These are phyloP conservation scores for Bilobella aurantiaca DNA, from an alignment of 1,140 invertebrate genomes.

Conservation along the genomic window DNA sequence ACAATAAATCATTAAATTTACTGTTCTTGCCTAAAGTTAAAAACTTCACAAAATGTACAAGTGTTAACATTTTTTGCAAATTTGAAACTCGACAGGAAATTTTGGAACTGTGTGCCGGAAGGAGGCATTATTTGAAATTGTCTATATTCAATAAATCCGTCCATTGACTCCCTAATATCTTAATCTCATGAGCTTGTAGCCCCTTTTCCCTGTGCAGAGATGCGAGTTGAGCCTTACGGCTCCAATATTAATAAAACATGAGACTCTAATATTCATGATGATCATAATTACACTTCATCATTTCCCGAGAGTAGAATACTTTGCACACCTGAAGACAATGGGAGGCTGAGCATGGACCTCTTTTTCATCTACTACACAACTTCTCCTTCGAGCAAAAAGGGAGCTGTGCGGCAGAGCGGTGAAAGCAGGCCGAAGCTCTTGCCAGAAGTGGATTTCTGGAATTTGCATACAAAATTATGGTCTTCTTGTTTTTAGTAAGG, in stretches of 20 bases:
- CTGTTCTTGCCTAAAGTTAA: no score
- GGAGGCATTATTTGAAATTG: background rate
- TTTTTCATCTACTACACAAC: background rate
- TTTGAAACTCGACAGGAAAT: no score
- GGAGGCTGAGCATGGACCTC: background rate
- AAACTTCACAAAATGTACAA: no score
- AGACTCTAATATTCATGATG: background rate
- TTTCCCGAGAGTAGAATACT: background rate
- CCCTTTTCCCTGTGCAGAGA: background rate
- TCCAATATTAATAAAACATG: constrained; percentile 2
- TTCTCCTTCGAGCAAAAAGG: background rate
- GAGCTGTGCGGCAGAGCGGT: no score
- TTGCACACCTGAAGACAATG: background rate
- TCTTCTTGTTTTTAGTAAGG: background rate
- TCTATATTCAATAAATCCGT: constrained; percentile 4
- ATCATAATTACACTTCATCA: constrained; percentile 7
- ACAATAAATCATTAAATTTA: no score
- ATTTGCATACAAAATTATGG: constrained; percentile 4
- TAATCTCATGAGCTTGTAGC: background rate
- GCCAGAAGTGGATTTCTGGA: background rate
- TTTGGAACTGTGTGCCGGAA: background rate
- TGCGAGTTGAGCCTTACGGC: background rate
- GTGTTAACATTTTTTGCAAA: no score
- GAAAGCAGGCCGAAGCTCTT: no score
- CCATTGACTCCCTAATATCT: background rate